Base-by-base conservation (phyloP, 2,113 vertebrate species). In the Tamias sibiricus region DNA sequence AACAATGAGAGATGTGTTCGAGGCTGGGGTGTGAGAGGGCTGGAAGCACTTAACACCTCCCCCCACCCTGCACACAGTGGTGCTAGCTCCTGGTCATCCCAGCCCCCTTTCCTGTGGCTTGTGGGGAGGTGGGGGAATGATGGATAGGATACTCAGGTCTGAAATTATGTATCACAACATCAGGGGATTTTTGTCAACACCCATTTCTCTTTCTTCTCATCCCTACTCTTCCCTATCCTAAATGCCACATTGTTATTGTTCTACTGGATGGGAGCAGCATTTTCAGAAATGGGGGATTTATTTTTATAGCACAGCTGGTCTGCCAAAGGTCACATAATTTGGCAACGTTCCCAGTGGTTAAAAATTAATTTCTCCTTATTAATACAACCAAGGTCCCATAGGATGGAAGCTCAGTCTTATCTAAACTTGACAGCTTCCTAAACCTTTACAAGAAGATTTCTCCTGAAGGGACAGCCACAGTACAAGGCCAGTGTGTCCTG, bases 301-400 rank as follows among this genome's bases (percentile, higher is more conserved):
- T 99, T 99, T 98, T 98, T 98, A 98, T 97, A 98, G 97, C 98
- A 96, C 98, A 99, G 99, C 98, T 98, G 99, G 98, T 98, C 98
- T 98, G 98, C 98, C 98, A 98, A 98, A 98, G 99, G 99, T 99
- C 98, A 98, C 98, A 98, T 98, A 98, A 98, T 99, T 99, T 99
- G 99, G 99, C 99, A 98, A 98, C 35, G 81, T 97, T 98, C 99
- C 98, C 98, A 99, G 98, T 97, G 98, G 98, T 99, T 99, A 99
- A 99, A 99, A 99, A 99, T 98, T 99, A 99, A 98, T 99, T 99
- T 99, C 98, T 99, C 98, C 98, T 98, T 99, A 99, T 99, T 99
- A 99, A 99, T 98, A 99, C 98, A 98, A 98, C 97, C 87, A 97
- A 97, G 97, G 97, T 99, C 98, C 98, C 98, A 98, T 94, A 98